Evolutionary conservation across 2,797 vertebrate species (phyloP), one percentile per base, ranked within the genome.

Genomic region (Esox masquinongy): DNA sequence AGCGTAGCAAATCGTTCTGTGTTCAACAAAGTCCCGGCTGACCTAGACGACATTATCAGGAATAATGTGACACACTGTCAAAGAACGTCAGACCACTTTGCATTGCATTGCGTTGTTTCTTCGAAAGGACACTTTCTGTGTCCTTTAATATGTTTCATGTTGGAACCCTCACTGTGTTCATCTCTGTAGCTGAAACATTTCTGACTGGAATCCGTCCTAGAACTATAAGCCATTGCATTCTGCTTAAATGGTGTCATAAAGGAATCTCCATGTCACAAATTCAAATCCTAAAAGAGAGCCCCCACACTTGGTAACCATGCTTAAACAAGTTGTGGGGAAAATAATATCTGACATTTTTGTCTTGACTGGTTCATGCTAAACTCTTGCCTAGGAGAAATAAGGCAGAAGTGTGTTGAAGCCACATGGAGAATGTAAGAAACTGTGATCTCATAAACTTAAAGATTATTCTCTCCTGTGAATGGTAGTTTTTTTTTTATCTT

Each of bases 141-240:
- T 82, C 84, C 78, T 79, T 72, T 80, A 86, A 89, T 83, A 80
- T 83, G 73, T 80, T 80, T 64, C 51, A 73, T 79, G 80, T 86
- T 86, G 79, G 83, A 83, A 81, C 81, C 84, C 82, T 49, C 59
- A 39, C 82, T 81, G 73, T 74, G 75, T 80, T 72, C 8, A 47
- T 71, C 74, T 67, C 56, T 73, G 19, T 70, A 78, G 50, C 76
- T 84, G 78, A 83, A 80, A 86, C 56, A 71, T 85, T 81, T 82
- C 82, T 83, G 84, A 85, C 76, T 82, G 70, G 80, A 86, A 83
- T 84, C 80, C 74, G 73, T 64, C 64, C 79, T 80, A 83, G 66
- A 56, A 77, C 16, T 11, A 74, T 84, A 74, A 84, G 68, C 72
- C 61, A 72, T 31, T 74, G 31, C 76, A 63, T 16, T 26, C 56